Percentiles rank a stretch among this genome's conserved stretches.
Evolutionary conservation across 2,113 vertebrate species (phyloP).

Genomic region (Vulpes ferrilata): DNA sequence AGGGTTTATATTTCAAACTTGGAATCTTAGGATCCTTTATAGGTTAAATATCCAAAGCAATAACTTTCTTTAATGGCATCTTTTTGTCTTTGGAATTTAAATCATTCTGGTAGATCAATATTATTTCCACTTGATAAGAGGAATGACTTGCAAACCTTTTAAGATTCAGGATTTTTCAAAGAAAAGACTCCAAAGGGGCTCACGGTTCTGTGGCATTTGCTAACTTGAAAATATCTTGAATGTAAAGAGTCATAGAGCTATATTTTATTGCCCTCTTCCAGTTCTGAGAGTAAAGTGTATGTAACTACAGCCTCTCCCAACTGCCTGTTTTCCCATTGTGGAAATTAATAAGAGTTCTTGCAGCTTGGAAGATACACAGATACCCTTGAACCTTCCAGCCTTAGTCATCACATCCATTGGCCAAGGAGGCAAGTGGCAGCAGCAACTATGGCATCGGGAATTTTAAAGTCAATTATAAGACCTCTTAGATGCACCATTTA

Average conservation of each 20-base stretch:
- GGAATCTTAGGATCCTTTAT: background rate
- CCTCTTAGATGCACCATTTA: background rate
- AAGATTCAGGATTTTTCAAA: slow-evolving; percentile 21
- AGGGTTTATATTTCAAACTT: background rate
- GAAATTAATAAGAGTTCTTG: background rate
- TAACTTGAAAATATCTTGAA: background rate
- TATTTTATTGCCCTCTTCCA: background rate
- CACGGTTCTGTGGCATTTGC: background rate
- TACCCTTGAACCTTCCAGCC: background rate
- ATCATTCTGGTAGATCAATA: background rate
- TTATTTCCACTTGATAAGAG: background rate
- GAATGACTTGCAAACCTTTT: background rate
- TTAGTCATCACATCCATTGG: background rate
- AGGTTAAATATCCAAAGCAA: background rate
- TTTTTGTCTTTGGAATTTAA: slow-evolving; percentile 3
- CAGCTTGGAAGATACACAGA: background rate
- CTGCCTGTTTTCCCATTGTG: background rate
- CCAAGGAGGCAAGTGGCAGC: background rate
- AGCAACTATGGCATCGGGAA: background rate
- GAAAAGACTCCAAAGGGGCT: background rate
- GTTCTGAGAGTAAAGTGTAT: background rate
- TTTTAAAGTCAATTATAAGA: background rate
- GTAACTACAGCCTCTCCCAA: background rate
- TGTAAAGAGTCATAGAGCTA: background rate
- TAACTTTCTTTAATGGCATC: background rate